phyloP scores from a whole-genome alignment of 1,140 invertebrate genomes.

The Melanaphis sacchari region DNA sequence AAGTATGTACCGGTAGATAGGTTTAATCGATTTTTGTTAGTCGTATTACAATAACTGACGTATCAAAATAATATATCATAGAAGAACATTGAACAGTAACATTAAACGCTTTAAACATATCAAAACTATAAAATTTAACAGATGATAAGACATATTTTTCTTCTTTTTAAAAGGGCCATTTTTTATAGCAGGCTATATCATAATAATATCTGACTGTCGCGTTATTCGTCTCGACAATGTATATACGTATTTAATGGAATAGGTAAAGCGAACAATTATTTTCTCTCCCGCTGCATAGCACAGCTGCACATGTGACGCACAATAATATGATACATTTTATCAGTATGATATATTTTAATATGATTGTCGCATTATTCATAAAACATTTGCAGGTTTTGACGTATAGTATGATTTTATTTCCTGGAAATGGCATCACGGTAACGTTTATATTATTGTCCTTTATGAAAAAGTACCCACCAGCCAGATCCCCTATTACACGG shows the following conservation, averaged over 20 bases:
- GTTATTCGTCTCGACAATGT: not conserved
- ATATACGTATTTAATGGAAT: not conserved
- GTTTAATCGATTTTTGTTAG: not conserved
- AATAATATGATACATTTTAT: not conserved
- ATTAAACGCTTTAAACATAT: not conserved
- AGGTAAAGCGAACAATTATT: not conserved
- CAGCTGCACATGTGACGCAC: not conserved
- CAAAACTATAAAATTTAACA: not conserved
- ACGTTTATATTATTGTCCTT: not conserved
- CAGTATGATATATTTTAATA: slow-evolving; percentile 16
- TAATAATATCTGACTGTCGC: not conserved
- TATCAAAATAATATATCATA: not conserved
- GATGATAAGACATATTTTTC: not conserved
- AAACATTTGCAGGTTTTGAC: not conserved
- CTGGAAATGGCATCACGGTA: not conserved
- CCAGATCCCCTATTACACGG: not conserved
- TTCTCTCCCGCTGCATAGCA: not conserved
- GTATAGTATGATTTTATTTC: not conserved
- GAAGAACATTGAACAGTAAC: not conserved
- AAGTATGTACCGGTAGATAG: too few relatives aligned
- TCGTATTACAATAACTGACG: not conserved
- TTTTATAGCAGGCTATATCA: not conserved
- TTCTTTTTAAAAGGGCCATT: not conserved
- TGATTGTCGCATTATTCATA: slow-evolving; percentile 2
- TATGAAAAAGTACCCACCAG: not conserved